These are phyloP conservation scores for Myanophis thanlyinensis DNA, from an alignment of 2,113 vertebrate species.

Conservation along the genomic window DNA sequence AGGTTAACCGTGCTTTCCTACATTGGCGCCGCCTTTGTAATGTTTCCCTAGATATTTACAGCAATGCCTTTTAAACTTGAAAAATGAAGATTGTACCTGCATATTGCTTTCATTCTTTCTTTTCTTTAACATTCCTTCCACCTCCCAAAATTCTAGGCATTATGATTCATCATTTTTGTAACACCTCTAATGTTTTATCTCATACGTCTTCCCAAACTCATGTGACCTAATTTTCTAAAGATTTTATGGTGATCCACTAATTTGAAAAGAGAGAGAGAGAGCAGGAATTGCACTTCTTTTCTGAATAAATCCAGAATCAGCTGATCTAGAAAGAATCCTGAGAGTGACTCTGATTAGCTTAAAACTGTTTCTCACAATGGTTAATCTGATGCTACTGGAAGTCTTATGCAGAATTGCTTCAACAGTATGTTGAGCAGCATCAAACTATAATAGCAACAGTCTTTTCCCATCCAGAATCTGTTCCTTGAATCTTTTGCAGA, in stretches of 20 bases:
- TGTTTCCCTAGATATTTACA: conserved; percentile 59
- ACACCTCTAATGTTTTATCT: not conserved
- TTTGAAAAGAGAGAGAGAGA: not conserved
- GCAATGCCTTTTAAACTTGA: conserved; percentile 47
- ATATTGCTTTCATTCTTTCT: not conserved
- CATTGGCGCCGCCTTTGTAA: conserved; percentile 44
- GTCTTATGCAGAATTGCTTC: not conserved
- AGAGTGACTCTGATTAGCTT: not conserved
- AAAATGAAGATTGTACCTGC: conserved; percentile 14
- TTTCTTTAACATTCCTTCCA: conserved; percentile 17
- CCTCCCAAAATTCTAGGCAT: not conserved
- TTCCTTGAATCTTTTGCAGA: not conserved
- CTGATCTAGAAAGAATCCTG: not conserved
- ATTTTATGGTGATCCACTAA: not conserved
- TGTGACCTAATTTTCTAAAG: not conserved
- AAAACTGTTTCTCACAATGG: not conserved
- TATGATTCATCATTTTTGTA: not conserved
- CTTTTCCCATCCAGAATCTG: not conserved
- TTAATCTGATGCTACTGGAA: not conserved
- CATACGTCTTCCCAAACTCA: not conserved
- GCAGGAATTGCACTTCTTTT: not conserved
- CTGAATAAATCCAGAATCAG: not conserved
- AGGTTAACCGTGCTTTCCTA: conserved; percentile 62
- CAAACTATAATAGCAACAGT: not conserved
- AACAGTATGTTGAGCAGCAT: not conserved